phyloP scores from a whole-genome alignment of 2,888 invertebrate species.

The Stenichneumon culpator region DNA sequence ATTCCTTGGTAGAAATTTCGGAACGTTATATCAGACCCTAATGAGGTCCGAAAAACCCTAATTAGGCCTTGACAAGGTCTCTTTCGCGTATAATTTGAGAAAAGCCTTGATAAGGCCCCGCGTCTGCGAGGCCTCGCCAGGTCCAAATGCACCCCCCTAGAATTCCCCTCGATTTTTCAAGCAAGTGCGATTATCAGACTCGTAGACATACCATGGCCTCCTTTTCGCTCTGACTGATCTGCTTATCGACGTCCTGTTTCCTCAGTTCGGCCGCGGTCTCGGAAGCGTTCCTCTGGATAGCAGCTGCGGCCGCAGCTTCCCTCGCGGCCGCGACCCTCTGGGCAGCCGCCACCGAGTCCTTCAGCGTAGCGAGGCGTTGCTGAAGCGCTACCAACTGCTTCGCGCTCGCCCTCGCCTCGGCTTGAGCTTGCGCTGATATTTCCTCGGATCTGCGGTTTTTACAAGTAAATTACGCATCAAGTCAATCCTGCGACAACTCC shows the following conservation, averaged over 20 bases:
- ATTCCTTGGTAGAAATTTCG: background rate
- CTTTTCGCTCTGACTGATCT: conserved; percentile 81
- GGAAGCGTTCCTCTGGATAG: conserved; percentile 90
- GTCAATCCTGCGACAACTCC: no score
- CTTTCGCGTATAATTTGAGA: no score
- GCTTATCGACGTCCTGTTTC: conserved; percentile 85
- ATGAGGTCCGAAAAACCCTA: no score
- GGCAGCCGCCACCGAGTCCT: conserved; percentile 90
- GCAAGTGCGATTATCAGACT: background rate
- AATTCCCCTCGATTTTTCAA: no score
- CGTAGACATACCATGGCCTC: conserved; percentile 80
- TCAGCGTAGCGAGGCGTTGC: conserved; percentile 90
- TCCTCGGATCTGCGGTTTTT: conserved; percentile 78
- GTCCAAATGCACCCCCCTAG: no score
- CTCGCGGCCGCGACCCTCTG: conserved; percentile 91
- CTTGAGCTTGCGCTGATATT: conserved; percentile 80
- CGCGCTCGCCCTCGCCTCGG: conserved; percentile 85
- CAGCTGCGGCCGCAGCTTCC: conserved; percentile 91
- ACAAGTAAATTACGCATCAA: background rate
- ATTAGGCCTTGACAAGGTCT: no score
- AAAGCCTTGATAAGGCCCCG: no score
- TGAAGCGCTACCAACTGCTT: conserved; percentile 88
- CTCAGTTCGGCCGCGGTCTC: conserved; percentile 90
- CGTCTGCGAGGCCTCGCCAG: no score
- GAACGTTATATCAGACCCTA: no score